Percentiles rank a stretch among this genome's conserved stretches.
Conservation (phyloP, 2,888 invertebrate genomes). For the Creontiades dilutus region DNA sequence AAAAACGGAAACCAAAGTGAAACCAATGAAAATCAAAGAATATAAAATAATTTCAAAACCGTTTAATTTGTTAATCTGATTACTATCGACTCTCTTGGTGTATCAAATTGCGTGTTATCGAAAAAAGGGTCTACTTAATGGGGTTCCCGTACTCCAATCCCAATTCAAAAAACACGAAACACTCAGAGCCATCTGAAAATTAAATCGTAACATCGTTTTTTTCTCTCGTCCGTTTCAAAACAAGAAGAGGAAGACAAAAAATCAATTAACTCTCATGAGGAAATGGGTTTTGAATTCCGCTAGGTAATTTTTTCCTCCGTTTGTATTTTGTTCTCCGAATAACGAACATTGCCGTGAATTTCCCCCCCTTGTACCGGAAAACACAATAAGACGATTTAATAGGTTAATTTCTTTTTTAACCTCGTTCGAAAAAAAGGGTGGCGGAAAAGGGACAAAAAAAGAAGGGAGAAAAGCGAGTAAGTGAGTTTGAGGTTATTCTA, state of each 20-base stretch:
- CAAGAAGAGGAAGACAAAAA: conserved; percentile 5
- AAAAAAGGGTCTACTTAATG: neutral
- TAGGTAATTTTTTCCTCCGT: conserved; percentile 27
- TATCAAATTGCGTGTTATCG: neutral
- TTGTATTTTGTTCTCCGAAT: conserved; percentile 57
- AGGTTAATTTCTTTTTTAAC: conserved; percentile 64
- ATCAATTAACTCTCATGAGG: conserved; percentile 38
- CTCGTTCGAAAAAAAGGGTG: neutral
- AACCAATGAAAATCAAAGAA: too few relatives aligned
- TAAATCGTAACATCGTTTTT: conserved; percentile 28
- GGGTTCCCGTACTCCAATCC: neutral
- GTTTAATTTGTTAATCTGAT: neutral
- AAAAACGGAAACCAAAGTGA: too few relatives aligned
- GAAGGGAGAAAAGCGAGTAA: neutral
- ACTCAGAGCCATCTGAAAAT: neutral
- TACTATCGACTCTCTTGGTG: neutral
- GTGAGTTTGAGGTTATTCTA: conserved; percentile 36
- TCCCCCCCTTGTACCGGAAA: conserved; percentile 57
- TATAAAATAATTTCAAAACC: neutral
- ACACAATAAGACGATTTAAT: conserved; percentile 60
- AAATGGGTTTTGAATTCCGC: conserved; percentile 54
- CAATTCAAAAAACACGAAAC: neutral
- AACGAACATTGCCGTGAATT: conserved; percentile 17
- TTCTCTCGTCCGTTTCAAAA: neutral
- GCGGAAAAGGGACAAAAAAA: neutral